phyloP scores from a whole-genome alignment of 2,113 vertebrate genomes.

The Ursus arctos region DNA sequence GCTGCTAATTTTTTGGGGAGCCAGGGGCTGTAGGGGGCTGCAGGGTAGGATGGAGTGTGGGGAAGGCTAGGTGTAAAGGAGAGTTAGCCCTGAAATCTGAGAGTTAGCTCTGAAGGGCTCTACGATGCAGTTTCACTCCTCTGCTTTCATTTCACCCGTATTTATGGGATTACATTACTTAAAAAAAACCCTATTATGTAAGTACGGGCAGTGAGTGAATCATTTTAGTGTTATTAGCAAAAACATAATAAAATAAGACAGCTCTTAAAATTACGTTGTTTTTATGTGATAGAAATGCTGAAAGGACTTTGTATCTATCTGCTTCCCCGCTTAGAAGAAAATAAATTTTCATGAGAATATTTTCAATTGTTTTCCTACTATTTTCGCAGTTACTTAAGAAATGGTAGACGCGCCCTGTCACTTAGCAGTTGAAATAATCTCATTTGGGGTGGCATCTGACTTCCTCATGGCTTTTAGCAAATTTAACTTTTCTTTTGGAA shows the following conservation, averaged over 20 bases:
- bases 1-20: background rate
- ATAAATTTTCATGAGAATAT: background rate
- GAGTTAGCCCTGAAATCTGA: background rate
- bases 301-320: background rate
- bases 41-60: background rate
- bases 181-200: background rate
- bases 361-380: background rate
- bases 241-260: background rate
- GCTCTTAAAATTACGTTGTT: background rate
- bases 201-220: background rate
- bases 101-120: background rate
- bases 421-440: background rate
- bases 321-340: background rate
- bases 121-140: background rate
- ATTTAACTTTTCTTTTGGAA: background rate
- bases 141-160: background rate
- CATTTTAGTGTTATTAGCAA: background rate
- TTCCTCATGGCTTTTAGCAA: background rate
- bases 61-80: background rate
- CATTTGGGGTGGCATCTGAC: background rate
- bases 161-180: background rate
- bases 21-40: no score
- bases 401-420: accelerated
- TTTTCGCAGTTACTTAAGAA: background rate
- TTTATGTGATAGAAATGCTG: background rate